Evolutionary conservation across 92 coral and sea anemone species (phyloP).

Genomic region (Porites lobata): DNA sequence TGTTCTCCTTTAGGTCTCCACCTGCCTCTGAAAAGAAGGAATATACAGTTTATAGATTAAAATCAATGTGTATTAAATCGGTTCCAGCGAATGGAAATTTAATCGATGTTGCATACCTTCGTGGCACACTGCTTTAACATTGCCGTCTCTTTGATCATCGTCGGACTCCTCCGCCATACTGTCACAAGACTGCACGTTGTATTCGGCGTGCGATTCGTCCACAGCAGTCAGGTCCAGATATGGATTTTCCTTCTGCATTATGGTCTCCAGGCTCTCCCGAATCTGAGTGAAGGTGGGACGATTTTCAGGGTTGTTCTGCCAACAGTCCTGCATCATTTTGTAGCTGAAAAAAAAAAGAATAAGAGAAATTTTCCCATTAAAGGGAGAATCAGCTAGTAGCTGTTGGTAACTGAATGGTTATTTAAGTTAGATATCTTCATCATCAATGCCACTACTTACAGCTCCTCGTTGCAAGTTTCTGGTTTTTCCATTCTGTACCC

Average conservation of each 20-base stretch:
- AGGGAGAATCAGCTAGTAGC: background rate
- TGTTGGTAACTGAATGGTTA: too few relatives aligned
- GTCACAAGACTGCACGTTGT: conserved; percentile 83
- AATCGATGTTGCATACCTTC: background rate
- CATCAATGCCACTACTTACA: conserved; percentile 53
- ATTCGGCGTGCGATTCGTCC: conserved; percentile 77
- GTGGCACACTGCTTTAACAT: background rate
- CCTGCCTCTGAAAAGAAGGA: background rate
- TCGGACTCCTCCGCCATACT: conserved; percentile 51
- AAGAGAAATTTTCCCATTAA: background rate
- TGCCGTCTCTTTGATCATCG: background rate
- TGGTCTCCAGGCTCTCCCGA: conserved; percentile 66
- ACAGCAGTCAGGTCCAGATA: conserved; percentile 77
- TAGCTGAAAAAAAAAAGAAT: conserved; percentile 36
- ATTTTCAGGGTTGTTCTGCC: conserved; percentile 72
- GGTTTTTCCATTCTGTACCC: conserved; percentile 91
- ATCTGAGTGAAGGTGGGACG: conserved; percentile 76
- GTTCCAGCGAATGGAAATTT: background rate
- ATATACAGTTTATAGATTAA: background rate
- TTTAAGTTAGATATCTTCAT: too few relatives aligned
- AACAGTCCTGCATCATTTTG: conserved; percentile 75
- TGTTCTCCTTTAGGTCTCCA: background rate
- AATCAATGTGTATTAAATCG: background rate
- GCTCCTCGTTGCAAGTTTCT: conserved; percentile 77
- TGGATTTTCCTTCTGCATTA: conserved; percentile 79